Base-by-base conservation (phyloP, 2,797 vertebrate species). In the Tamandua tetradactyla region DNA sequence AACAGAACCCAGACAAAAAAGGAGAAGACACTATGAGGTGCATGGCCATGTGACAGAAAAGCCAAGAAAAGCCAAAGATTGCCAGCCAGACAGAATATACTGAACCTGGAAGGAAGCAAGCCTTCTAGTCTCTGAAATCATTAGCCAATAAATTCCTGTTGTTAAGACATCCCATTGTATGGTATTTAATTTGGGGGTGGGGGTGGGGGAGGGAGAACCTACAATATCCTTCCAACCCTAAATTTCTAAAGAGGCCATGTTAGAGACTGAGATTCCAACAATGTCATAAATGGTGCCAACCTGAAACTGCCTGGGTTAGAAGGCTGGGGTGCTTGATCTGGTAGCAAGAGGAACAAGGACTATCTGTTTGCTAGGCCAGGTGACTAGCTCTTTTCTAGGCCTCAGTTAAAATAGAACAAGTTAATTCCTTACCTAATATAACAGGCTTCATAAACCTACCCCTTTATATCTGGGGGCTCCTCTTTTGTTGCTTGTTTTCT, bases 371-470 rank as follows among this genome's bases (percentile, higher is more conserved):
- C 17, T 55, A 35, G 35, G 59, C 55, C 22, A 64, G 66, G 30
- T 80, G 44, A 84, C 42, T n/a, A 49, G 5, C 37, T 79, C 44
- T 87, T 87, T 79, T 71, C 23, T 78, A 52, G 35, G 47, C 62
- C 22, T 81, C 69, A 49, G 17, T 85, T 85, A 66, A 18, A 87
- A 30, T 47, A 37, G 30, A 83, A 59, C 42, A 57, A 89, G 35
- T 89, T 86, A 71, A 85, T 40, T 85, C 55, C 80, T 79, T 72
- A 78, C 76, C 22, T 86, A 91, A 85, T 61, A 11, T 78, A 93
- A 59, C 4, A 91, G 42, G 17, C 42, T 90, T 55, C 37, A 32
- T 89, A 85, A 91, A 78, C 68, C 49, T 40, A 69, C 40, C n/a
- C 64, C 71, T 82, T 95, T 89, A 42, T 83, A 79, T 87, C 61